A percentile compares a stretch with the other conserved stretches of the same genome.
Evolutionary conservation across 2,797 vertebrate species (phyloP).

Genomic region (Cirrhinus molitorella): DNA sequence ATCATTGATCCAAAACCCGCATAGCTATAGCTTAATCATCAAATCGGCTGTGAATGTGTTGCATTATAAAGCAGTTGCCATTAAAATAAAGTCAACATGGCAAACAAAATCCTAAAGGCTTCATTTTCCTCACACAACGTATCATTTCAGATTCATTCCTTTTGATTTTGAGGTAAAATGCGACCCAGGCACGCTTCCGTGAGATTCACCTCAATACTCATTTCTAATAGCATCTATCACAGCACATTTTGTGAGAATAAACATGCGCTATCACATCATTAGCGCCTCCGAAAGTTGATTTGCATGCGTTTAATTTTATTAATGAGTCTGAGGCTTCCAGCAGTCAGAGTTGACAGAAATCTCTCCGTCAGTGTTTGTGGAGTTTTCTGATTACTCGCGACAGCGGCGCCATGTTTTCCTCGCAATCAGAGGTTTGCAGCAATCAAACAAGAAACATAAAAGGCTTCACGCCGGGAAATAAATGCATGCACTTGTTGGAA

Average conservation of each 20-base stretch:
- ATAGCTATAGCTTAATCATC: background rate
- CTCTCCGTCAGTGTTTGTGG: background rate
- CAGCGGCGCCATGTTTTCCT: background rate
- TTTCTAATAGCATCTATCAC: background rate
- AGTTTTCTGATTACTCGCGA: slow-evolving; percentile 5
- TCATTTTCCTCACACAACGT: background rate
- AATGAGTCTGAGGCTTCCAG: slow-evolving; percentile 24
- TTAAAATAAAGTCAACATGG: background rate
- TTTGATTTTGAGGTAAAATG: background rate
- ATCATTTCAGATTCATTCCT: background rate
- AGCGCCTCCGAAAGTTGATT: slow-evolving; percentile 25
- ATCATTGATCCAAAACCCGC: background rate
- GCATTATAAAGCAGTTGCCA: background rate
- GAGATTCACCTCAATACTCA: too few relatives aligned
- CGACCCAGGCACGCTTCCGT: background rate
- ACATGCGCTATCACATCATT: slow-evolving; percentile 15
- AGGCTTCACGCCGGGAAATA: background rate
- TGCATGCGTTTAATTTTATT: slow-evolving; percentile 12
- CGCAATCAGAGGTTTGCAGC: background rate
- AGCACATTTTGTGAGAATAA: slow-evolving; percentile 10
- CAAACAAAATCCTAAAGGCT: background rate
- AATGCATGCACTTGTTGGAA: background rate
- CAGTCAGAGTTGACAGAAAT: slow-evolving; percentile 19
- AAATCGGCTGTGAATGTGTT: background rate
- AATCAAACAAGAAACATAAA: background rate